phyloP scores from a whole-genome alignment of 2,113 vertebrate species.

The Ctenodactylus gundi region DNA sequence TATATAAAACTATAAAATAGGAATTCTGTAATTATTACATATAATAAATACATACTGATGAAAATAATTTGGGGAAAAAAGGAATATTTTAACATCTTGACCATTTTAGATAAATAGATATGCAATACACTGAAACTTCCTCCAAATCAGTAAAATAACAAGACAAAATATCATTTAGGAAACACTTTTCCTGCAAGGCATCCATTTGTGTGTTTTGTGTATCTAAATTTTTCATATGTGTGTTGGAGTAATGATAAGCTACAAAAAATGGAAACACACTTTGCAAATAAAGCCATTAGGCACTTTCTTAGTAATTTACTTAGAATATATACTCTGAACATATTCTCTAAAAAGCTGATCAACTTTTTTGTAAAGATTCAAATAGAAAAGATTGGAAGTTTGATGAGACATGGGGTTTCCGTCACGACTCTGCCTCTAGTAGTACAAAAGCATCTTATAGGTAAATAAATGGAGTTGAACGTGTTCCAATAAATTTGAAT shows the following conservation, averaged over 20 bases:
- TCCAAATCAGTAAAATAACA: neutral
- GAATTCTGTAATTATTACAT: too few species aligned
- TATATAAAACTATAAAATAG: neutral
- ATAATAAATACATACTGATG: too few species aligned
- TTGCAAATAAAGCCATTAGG: neutral
- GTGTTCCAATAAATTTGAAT: too few species aligned
- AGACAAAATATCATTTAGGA: neutral
- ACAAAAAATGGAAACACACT: neutral
- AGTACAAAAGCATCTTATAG: neutral
- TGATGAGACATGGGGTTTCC: neutral
- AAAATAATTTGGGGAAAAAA: too few species aligned
- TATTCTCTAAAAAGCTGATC: neutral
- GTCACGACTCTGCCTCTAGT: neutral
- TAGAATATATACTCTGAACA: neutral
- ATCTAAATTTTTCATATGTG: neutral
- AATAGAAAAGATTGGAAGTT: neutral
- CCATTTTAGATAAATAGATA: neutral
- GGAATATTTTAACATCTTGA: too few species aligned
- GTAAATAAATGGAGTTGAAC: too few species aligned
- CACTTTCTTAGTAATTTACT: neutral
- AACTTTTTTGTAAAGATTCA: neutral
- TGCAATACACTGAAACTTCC: neutral
- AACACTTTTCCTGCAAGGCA: rapidly evolving
- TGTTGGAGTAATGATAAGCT: neutral
- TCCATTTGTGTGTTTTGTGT: neutral